phyloP scores from a whole-genome alignment of 2,888 invertebrate species.

The Drosophila ustulata region DNA sequence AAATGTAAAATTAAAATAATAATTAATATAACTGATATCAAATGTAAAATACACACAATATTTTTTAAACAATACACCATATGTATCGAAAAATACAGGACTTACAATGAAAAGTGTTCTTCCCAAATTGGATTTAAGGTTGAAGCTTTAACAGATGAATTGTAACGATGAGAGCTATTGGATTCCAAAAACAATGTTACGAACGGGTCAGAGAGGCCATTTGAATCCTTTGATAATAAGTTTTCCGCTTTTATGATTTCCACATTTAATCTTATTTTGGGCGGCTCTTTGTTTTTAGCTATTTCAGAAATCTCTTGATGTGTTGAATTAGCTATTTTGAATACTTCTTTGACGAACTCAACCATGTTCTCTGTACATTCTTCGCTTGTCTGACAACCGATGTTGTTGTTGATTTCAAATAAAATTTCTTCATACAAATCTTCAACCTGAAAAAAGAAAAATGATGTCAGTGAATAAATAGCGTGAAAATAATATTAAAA shows the following conservation, averaged over 20 bases:
- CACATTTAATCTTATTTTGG: conserved; percentile 93
- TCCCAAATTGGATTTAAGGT: conserved; percentile 98
- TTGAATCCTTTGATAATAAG: conserved; percentile 93
- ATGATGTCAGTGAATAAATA: neutral
- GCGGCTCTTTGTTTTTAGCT: conserved; percentile 92
- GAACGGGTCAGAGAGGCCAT: conserved; percentile 98
- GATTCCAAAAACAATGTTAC: conserved; percentile 95
- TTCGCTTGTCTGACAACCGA: conserved; percentile 91
- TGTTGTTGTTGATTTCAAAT: conserved; percentile 93
- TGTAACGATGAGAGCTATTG: conserved; percentile 91
- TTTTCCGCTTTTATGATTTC: conserved; percentile 95
- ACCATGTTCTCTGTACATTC: conserved; percentile 89
- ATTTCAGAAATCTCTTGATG: conserved; percentile 90
- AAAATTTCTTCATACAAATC: conserved; percentile 94
- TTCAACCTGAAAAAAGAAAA: conserved; percentile 86
- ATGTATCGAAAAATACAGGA: neutral
- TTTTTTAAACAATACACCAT: neutral
- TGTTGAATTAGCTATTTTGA: conserved; percentile 90
- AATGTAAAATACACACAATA: neutral
- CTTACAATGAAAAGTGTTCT: conserved; percentile 95
- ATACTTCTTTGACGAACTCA: conserved; percentile 92
- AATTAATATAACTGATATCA: neutral
- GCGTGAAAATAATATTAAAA: neutral
- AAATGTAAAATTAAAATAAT: neutral
- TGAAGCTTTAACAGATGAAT: conserved; percentile 95